These are phyloP conservation scores for Lepetodrilus schrolli DNA, from an alignment of 2,888 invertebrate genomes.

Conservation along the genomic window DNA sequence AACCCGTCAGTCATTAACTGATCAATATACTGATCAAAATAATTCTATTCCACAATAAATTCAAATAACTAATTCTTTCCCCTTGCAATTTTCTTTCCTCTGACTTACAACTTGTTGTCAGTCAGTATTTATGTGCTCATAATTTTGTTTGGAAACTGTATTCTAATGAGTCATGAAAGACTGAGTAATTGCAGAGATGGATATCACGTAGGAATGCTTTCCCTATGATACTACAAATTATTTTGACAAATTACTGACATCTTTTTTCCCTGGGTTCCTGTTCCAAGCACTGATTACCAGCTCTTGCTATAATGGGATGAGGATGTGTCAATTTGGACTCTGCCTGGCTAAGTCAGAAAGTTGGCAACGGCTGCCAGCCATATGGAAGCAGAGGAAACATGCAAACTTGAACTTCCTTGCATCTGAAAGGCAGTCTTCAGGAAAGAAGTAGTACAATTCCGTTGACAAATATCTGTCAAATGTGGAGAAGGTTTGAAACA, in stretches of 20 bases:
- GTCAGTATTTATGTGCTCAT: too few species aligned
- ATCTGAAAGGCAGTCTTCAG: neutral
- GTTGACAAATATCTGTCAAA: neutral
- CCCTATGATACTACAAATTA: neutral
- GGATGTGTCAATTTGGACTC: conserved; percentile 11
- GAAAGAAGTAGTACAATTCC: neutral
- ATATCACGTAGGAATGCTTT: neutral
- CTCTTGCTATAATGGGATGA: conserved; percentile 3
- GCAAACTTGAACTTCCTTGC: neutral
- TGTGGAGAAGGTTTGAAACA: neutral
- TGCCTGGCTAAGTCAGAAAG: neutral
- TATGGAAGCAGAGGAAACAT: neutral
- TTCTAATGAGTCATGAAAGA: too few species aligned
- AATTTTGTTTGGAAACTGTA: too few species aligned
- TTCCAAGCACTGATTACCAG: conserved; percentile 9
- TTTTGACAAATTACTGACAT: neutral
- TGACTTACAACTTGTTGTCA: too few species aligned
- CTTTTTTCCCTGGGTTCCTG: neutral
- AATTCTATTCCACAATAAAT: too few species aligned
- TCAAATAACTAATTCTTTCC: too few species aligned
- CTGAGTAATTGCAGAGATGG: too few species aligned
- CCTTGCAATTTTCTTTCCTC: too few species aligned
- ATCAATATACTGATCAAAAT: too few species aligned
- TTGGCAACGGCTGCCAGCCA: neutral
- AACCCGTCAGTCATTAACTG: too few species aligned